These are phyloP conservation scores for Microtus pennsylvanicus DNA, from an alignment of 2,113 vertebrate species.

Conservation along the genomic window DNA sequence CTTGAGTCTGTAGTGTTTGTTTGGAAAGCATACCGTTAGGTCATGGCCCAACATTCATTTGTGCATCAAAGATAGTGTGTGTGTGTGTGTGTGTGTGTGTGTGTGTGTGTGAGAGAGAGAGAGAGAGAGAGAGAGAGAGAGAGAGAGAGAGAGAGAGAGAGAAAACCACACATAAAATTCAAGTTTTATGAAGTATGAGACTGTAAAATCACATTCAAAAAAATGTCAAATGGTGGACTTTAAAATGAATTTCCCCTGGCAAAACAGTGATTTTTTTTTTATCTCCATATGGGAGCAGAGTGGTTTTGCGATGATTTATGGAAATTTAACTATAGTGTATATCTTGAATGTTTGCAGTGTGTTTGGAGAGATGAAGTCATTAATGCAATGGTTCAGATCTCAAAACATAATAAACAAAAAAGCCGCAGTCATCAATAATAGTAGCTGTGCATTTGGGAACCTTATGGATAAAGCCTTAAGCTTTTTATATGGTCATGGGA, in stretches of 20 bases:
- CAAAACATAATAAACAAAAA: constrained; percentile 11
- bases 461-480: neutral
- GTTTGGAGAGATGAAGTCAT: neutral
- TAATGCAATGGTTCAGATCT: neutral
- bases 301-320: neutral
- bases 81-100: neutral
- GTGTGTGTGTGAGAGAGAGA: neutral
- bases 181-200: constrained; percentile 5
- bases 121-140: too few species aligned
- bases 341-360: neutral
- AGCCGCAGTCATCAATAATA: neutral
- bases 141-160: too few species aligned
- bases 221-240: constrained; percentile 14
- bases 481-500: neutral
- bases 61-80: neutral
- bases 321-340: neutral
- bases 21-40: neutral
- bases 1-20: constrained; percentile 14
- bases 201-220: constrained; percentile 2
- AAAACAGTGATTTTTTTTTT: neutral
- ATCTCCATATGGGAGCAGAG: neutral
- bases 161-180: neutral
- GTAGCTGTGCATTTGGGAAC: neutral
- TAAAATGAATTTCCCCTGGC: constrained; percentile 13
- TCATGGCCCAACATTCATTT: neutral